These are phyloP conservation scores for Falco biarmicus DNA, from an alignment of 2,797 vertebrate genomes.

Conservation along the genomic window DNA sequence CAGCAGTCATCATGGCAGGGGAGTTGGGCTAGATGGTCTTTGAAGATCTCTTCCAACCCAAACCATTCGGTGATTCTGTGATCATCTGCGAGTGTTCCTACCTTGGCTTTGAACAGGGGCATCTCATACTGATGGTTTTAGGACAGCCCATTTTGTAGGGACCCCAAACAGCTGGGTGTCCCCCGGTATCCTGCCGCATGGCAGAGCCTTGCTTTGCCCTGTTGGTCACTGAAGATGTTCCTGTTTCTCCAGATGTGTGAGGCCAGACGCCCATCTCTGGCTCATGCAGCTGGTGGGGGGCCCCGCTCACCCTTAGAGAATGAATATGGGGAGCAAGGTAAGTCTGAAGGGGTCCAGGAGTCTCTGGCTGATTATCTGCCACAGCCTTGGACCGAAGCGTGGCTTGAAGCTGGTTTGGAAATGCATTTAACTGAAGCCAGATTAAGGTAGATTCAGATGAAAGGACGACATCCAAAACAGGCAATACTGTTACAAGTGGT, in stretches of 20 bases:
- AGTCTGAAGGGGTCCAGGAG: not conserved
- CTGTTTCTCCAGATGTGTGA: not conserved
- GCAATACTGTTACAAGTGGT: not conserved
- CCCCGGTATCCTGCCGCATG: not conserved
- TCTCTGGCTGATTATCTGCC: not conserved
- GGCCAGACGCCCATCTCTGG: not conserved
- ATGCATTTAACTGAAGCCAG: not conserved
- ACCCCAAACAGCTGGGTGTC: accelerated
- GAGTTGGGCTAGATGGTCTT: not conserved
- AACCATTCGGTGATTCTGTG: not conserved
- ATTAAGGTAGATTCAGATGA: not conserved
- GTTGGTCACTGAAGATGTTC: not conserved
- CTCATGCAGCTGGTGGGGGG: accelerated
- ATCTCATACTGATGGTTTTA: not conserved
- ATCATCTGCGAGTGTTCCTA: not conserved
- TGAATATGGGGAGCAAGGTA: not conserved
- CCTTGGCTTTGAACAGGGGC: not conserved
- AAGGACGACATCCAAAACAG: not conserved
- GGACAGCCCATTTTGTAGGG: not conserved
- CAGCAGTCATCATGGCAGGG: not conserved
- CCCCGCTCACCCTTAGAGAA: not conserved
- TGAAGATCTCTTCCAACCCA: not conserved
- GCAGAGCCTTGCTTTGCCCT: not conserved
- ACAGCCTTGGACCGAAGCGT: too few species aligned
- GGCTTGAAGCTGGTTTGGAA: not conserved